Evolutionary conservation across 2,113 vertebrate genomes (phyloP).

Genomic region (Labrus mixtus): DNA sequence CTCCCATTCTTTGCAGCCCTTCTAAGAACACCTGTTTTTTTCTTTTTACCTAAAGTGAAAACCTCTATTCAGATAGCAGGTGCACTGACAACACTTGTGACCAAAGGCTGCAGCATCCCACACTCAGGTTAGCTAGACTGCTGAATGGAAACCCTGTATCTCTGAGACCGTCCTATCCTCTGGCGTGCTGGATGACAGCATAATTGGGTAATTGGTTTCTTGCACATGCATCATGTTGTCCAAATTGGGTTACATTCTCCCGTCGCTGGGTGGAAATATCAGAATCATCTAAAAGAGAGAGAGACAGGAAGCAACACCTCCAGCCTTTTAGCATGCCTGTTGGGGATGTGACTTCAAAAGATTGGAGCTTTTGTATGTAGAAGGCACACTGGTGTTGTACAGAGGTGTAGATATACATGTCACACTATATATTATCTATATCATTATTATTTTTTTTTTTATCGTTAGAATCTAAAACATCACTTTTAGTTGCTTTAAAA

Average conservation of each 20-base stretch:
- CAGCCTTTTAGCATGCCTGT: slow-evolving; percentile 57
- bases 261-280: slow-evolving; percentile 73
- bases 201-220: slow-evolving; percentile 85
- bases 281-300: slow-evolving; percentile 71
- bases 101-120: slow-evolving; percentile 58
- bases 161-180: slow-evolving; percentile 65
- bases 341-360: slow-evolving; percentile 54
- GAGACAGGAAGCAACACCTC: slow-evolving; percentile 72
- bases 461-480: too few relatives aligned
- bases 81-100: slow-evolving; percentile 46
- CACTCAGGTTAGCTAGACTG: slow-evolving; percentile 46
- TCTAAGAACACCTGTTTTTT: slow-evolving; percentile 38
- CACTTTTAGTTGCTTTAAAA: too few relatives aligned
- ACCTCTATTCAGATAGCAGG: slow-evolving; percentile 61
- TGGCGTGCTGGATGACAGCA: slow-evolving; percentile 80
- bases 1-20: neutral
- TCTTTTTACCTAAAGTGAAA: neutral
- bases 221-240: slow-evolving; percentile 79
- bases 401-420: slow-evolving; percentile 34
- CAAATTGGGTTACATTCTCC: slow-evolving; percentile 79
- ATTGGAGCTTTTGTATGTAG: slow-evolving; percentile 61
- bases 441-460: too few relatives aligned
- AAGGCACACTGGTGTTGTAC: slow-evolving; percentile 43
- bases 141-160: slow-evolving; percentile 77
- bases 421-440: slow-evolving; percentile 7